A percentile compares a stretch with the other conserved stretches of the same genome.
Conservation (phyloP, 1,140 invertebrate genomes). For the Trinorchestia longiramus region DNA sequence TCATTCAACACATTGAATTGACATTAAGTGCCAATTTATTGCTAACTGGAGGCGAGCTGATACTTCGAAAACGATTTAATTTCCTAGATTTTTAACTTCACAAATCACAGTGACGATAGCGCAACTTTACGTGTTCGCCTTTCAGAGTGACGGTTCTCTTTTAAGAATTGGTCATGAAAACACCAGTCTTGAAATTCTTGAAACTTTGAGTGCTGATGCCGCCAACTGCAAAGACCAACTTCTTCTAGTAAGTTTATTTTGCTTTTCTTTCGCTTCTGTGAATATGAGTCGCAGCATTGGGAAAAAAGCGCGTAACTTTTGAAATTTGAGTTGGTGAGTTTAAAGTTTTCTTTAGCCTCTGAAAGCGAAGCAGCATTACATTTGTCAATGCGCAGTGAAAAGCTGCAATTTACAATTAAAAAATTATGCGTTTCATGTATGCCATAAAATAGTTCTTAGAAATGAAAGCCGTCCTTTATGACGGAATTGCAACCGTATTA, state of each 20-base stretch:
- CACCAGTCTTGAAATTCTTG: neutral
- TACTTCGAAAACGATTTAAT: no score
- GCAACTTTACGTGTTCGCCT: neutral
- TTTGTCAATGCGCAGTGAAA: neutral
- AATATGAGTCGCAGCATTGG: neutral
- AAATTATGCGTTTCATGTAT: neutral
- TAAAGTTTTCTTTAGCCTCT: neutral
- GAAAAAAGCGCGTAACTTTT: neutral
- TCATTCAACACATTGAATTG: no score
- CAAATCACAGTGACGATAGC: no score
- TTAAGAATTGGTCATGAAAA: neutral
- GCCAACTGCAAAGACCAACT: neutral
- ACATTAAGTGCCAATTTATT: no score
- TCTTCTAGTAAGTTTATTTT: neutral
- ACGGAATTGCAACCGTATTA: neutral
- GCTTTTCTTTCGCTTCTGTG: neutral
- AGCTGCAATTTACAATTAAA: neutral
- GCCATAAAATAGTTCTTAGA: neutral
- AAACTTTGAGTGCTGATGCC: conserved; percentile 6
- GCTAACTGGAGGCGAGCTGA: no score
- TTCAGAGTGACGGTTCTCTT: neutral
- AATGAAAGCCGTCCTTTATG: neutral
- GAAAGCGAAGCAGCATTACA: neutral
- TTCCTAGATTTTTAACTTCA: no score
- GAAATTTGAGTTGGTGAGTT: neutral